Evolutionary conservation across 2,888 invertebrate species (phyloP).

Genomic region (Cryptocephalus moraei): DNA sequence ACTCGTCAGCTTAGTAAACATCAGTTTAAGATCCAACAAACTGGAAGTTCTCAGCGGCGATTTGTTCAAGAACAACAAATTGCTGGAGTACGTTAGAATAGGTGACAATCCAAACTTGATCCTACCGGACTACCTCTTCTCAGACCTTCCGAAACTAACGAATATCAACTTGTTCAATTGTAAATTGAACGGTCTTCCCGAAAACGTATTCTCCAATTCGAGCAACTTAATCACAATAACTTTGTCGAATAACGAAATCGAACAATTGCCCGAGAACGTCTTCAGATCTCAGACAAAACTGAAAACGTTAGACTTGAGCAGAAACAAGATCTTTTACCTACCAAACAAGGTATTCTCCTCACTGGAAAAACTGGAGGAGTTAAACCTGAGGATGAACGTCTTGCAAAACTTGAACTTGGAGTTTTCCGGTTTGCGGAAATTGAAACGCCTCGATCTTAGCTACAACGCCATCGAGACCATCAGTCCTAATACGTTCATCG

Average conservation of each 20-base stretch:
- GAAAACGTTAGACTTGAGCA: conserved; percentile 56
- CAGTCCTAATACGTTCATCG: conserved; percentile 42
- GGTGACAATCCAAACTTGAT: conserved; percentile 24
- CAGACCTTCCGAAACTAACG: conserved; percentile 38
- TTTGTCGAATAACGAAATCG: conserved; percentile 48
- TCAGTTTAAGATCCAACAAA: conserved; percentile 20
- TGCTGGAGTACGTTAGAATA: conserved; percentile 47
- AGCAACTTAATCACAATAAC: conserved; percentile 47
- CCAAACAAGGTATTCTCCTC: conserved; percentile 49
- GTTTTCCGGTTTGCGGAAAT: conserved; percentile 8
- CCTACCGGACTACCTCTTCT: conserved; percentile 34
- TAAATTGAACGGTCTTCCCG: conserved; percentile 46
- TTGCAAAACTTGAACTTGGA: conserved; percentile 7
- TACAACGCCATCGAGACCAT: conserved; percentile 53
- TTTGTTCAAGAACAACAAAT: conserved; percentile 50
- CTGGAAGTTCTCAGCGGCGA: conserved; percentile 47
- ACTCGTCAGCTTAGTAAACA: conserved; percentile 15
- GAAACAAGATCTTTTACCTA: conserved; percentile 53
- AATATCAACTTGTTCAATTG: conserved; percentile 17
- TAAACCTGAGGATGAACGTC: conserved; percentile 11
- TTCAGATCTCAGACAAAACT: conserved; percentile 54
- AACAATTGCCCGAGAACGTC: conserved; percentile 39
- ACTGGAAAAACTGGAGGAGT: conserved; percentile 12
- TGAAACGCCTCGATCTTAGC: conserved; percentile 36
- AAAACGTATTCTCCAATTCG: conserved; percentile 53